phyloP scores from a whole-genome alignment of 2,888 invertebrate genomes.

The Microctonus aethiopoides region DNA sequence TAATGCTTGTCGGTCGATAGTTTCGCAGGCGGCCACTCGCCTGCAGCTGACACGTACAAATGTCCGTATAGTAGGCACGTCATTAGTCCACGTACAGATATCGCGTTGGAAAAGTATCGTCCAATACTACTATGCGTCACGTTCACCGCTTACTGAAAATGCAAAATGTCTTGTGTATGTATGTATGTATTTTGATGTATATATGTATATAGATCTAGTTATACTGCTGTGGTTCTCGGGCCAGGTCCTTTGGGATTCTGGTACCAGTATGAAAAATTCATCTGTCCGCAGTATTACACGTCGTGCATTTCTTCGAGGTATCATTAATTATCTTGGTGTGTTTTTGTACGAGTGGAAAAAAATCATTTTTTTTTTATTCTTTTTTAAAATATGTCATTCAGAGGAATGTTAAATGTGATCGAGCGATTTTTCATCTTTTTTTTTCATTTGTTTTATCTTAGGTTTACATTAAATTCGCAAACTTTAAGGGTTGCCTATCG shows the following conservation, averaged over 20 bases:
- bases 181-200: constrained; percentile 5
- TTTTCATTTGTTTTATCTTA: not conserved
- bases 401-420: not conserved
- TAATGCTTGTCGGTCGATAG: constrained; percentile 64
- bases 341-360: not conserved
- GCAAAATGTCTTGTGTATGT: constrained; percentile 34
- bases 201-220: not conserved
- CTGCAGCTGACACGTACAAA: constrained; percentile 64
- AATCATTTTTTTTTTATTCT: not conserved
- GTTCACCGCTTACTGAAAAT: constrained; percentile 21
- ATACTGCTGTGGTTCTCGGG: not conserved
- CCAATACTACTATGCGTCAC: constrained; percentile 12
- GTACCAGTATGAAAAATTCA: constrained; percentile 26
- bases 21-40: constrained; percentile 52
- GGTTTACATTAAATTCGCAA: not conserved
- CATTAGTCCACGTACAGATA: constrained; percentile 57
- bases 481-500: not conserved
- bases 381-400: not conserved
- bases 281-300: constrained; percentile 24
- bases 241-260: constrained; percentile 12
- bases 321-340: constrained; percentile 12
- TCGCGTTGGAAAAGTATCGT: constrained; percentile 43
- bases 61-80: constrained; percentile 58
- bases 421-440: not conserved
- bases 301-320: constrained; percentile 2